Evolutionary conservation across 2,888 invertebrate genomes (phyloP).

Genomic region (Dynastes maya): DNA sequence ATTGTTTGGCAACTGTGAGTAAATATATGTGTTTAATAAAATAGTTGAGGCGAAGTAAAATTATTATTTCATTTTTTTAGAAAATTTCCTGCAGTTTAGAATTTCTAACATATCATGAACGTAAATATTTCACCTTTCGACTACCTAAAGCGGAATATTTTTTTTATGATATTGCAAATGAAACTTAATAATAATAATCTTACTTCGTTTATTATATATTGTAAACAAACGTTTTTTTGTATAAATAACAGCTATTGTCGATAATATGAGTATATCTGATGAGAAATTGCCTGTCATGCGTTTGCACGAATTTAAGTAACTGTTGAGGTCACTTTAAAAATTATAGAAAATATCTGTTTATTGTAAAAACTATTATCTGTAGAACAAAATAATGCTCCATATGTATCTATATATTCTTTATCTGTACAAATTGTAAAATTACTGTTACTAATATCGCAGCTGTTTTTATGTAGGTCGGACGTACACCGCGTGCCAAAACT

Average conservation of each 20-base stretch:
- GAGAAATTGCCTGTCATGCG: constrained; percentile 8
- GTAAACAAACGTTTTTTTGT: constrained; percentile 19
- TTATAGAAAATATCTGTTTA: constrained; percentile 54
- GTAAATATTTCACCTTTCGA: too few relatives aligned
- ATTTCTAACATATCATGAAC: too few relatives aligned
- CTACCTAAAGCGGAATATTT: too few relatives aligned
- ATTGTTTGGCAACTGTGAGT: constrained; percentile 45
- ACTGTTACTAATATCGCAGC: constrained; percentile 68
- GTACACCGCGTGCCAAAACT: constrained; percentile 37
- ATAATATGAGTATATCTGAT: constrained; percentile 29
- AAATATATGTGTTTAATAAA: constrained; percentile 28
- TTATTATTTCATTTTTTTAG: constrained; percentile 9
- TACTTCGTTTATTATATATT: constrained; percentile 16
- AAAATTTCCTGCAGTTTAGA: too few relatives aligned
- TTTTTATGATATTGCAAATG: too few relatives aligned
- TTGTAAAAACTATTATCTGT: constrained; percentile 56
- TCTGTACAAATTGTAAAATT: constrained; percentile 69
- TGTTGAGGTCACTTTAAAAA: constrained; percentile 58
- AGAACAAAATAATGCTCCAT: constrained; percentile 60
- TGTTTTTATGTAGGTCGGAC: constrained; percentile 50
- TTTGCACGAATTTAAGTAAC: constrained; percentile 56
- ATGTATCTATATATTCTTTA: constrained; percentile 65
- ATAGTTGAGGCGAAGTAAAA: constrained; percentile 29
- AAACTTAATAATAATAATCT: not conserved
- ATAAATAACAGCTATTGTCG: constrained; percentile 39